These are phyloP conservation scores for Polymixis flavicincta DNA, from an alignment of 2,888 invertebrate genomes.

Conservation along the genomic window DNA sequence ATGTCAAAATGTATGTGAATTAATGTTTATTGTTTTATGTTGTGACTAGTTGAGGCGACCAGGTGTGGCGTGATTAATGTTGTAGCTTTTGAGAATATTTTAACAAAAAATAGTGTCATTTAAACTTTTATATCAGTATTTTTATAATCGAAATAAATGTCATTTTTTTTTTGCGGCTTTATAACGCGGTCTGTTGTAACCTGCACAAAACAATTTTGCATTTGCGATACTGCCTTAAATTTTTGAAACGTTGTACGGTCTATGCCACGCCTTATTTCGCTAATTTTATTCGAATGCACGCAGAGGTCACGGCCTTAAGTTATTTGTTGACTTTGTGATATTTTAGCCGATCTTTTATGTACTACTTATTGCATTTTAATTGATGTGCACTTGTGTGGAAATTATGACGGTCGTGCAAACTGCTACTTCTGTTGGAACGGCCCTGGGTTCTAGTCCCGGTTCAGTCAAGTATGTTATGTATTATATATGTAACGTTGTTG, in stretches of 20 bases:
- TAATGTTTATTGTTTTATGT: constrained; percentile 55
- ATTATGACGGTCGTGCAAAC: constrained; percentile 23
- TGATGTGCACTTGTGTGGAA: constrained; percentile 33
- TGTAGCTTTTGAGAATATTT: constrained; percentile 24
- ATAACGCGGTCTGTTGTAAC: constrained; percentile 29
- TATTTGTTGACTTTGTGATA: constrained; percentile 67
- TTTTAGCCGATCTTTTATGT: constrained; percentile 62
- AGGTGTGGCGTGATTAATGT: constrained; percentile 44
- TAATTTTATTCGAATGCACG: constrained; percentile 40
- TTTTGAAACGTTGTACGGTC: constrained; percentile 5
- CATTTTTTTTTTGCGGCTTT: constrained; percentile 28
- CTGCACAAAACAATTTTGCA: constrained; percentile 57
- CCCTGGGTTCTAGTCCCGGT: constrained; percentile 35
- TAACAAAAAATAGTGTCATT: constrained; percentile 16
- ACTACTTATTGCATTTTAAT: constrained; percentile 61
- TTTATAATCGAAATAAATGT: constrained; percentile 13
- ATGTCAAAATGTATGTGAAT: constrained; percentile 51
- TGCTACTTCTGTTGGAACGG: constrained; percentile 15
- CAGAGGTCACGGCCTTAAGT: constrained; percentile 48
- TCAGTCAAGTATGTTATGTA: constrained; percentile 25
- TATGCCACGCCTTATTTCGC: constrained; percentile 52
- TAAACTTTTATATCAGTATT: constrained; percentile 31
- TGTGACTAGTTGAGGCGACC: constrained; percentile 34
- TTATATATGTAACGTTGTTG: constrained; percentile 34
- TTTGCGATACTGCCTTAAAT: constrained; percentile 39